Evolutionary conservation across 2,113 vertebrate species (phyloP), one percentile per base, ranked within the genome.

Genomic region (Jaculus jaculus): DNA sequence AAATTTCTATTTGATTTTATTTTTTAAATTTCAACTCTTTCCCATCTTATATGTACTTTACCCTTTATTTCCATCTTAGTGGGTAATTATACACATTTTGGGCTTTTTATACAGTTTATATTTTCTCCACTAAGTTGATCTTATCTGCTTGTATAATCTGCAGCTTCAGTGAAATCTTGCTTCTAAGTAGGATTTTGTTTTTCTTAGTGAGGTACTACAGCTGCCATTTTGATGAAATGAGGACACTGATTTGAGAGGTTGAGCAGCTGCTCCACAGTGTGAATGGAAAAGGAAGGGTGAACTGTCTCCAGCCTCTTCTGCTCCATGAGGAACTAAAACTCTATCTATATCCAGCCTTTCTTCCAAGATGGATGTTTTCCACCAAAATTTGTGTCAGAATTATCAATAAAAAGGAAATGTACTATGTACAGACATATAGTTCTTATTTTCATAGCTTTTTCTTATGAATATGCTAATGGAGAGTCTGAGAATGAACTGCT

Each of bases 381-480:
- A 80, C 18, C 37, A 80, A 90, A 87, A 89, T 10, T 51, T 93
- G 88, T 65, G 89, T 37, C 39, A 88, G 79, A 94, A 78, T 89
- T 84, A 61, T 63, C 69, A 79, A 73, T 80, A 61, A 87, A 92
- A 71, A 74, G 2, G 39, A 87, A 87, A 69, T 21, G 39, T 30
- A 63, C 26, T 61, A 9, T 34, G 61, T 71, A 68, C 5, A 28
- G 42, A 8, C 21, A 54, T 68, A 23, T 54, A 47, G 7, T 54
- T 54, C 15, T 87, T 92, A 47, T 92, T 84, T 93, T 80, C 5
- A 18, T 20, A 69, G 69, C 21, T 63, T 82, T 71, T 69, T 69
- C 77, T 87, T 93, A 65, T 17, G 69, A 72, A 58, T 23, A 66
- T 75, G 26, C 16, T 66, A 69, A 61, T 72, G 20, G 69, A 90